Percentiles rank a stretch among this genome's conserved stretches.
Evolutionary conservation across 2,797 vertebrate genomes (phyloP).

Genomic region (Pogonophryne albipinna): DNA sequence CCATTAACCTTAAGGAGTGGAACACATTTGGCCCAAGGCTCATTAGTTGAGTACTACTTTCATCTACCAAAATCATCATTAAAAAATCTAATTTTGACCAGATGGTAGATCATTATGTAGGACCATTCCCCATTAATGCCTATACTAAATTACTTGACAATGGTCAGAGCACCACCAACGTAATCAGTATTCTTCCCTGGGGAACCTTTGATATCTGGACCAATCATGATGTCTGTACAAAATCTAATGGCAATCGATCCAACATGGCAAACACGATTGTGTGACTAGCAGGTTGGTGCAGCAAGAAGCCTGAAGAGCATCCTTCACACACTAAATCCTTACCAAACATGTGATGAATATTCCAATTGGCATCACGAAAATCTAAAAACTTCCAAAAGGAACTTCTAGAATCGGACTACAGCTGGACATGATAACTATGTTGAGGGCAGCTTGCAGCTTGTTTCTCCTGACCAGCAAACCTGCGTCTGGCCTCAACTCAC

Average conservation of each 20-base stretch:
- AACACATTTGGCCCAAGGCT: too few species aligned
- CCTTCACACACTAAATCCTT: slow-evolving; percentile 6
- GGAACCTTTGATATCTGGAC: background rate
- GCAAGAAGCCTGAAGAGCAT: background rate
- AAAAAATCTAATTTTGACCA: background rate
- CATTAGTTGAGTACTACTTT: too few species aligned
- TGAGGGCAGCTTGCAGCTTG: slow-evolving; percentile 17
- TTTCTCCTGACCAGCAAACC: slow-evolving; percentile 27
- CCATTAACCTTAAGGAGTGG: too few species aligned
- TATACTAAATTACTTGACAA: background rate
- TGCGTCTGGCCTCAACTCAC: slow-evolving; percentile 31
- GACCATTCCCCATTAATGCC: background rate
- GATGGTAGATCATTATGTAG: background rate
- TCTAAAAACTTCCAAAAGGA: background rate
- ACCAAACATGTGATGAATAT: slow-evolving; percentile 14
- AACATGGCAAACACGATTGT: background rate
- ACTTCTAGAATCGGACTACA: slow-evolving; percentile 11
- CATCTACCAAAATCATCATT: background rate
- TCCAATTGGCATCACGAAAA: slow-evolving; percentile 18
- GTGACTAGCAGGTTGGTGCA: background rate
- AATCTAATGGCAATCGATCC: background rate
- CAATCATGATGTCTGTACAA: background rate
- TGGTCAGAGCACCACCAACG: background rate
- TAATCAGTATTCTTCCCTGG: background rate
- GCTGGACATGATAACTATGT: slow-evolving; percentile 16